Evolutionary conservation across 2,888 invertebrate genomes (phyloP).

Genomic region (Antheraea yamamai): DNA sequence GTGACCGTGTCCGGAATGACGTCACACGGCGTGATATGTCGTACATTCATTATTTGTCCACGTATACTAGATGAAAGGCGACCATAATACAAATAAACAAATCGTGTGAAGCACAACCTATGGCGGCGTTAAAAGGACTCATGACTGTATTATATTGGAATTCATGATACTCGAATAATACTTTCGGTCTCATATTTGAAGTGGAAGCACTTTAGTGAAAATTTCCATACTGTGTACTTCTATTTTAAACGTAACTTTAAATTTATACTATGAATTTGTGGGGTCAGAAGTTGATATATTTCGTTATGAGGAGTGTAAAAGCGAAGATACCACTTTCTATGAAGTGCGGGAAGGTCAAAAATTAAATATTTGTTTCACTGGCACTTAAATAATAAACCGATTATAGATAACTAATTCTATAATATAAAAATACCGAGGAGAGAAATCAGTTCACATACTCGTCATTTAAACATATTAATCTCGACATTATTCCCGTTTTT

Average conservation of each 20-base stretch:
- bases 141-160: constrained; percentile 65
- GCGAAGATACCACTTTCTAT: too few species aligned
- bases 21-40: constrained; percentile 70
- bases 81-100: constrained; percentile 78
- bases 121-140: constrained; percentile 63
- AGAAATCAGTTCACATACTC: too few species aligned
- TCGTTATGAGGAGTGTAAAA: neutral
- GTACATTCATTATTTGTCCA: constrained; percentile 79
- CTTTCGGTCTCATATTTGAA: constrained; percentile 10
- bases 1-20: constrained; percentile 75
- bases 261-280: neutral
- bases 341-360: too few species aligned
- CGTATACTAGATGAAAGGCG: constrained; percentile 79
- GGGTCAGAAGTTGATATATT: neutral
- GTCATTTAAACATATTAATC: too few species aligned
- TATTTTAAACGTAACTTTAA: neutral
- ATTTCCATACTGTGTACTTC: neutral
- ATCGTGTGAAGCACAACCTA: constrained; percentile 65
- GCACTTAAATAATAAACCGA: too few species aligned
- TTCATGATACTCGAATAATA: constrained; percentile 43
- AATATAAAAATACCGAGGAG: too few species aligned
- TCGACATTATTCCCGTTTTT: too few species aligned
- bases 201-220: constrained; percentile 1
- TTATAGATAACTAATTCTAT: too few species aligned
- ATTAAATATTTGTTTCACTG: too few species aligned